Conservation (phyloP, 2,797 vertebrate species). For the Sparidentex hasta region DNA sequence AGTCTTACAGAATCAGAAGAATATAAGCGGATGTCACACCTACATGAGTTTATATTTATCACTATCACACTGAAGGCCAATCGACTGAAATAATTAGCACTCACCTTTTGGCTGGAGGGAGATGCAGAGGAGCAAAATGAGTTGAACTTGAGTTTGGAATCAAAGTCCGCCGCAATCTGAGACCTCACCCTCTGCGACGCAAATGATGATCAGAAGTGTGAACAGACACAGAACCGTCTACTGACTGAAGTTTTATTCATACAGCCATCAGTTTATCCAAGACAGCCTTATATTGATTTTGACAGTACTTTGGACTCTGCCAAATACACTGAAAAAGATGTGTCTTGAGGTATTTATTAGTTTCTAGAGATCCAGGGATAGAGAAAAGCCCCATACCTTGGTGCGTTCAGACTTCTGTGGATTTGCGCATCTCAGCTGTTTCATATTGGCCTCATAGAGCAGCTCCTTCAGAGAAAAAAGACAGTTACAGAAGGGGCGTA, state of each 20-base stretch:
- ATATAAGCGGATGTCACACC: not conserved
- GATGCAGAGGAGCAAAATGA: too few species aligned
- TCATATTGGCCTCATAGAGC: conserved; percentile 86
- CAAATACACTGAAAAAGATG: too few species aligned
- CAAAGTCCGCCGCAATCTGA: too few species aligned
- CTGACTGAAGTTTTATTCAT: too few species aligned
- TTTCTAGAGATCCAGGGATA: not conserved
- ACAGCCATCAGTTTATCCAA: not conserved
- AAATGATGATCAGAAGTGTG: too few species aligned
- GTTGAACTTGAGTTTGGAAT: too few species aligned
- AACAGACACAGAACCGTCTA: not conserved
- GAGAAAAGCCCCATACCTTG: conserved; percentile 65
- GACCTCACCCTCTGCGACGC: too few species aligned
- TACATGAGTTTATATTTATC: not conserved
- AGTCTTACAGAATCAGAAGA: conserved; percentile 75
- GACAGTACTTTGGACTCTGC: too few species aligned
- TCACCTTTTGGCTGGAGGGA: too few species aligned
- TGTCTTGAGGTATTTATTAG: too few species aligned
- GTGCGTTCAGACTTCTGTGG: conserved; percentile 79
- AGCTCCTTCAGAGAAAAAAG: conserved; percentile 83
- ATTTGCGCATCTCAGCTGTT: conserved; percentile 86
- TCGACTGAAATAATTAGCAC: not conserved
- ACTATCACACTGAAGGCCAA: not conserved
- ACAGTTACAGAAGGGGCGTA: not conserved
- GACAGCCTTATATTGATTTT: too few species aligned